Evolutionary conservation across 2,888 invertebrate genomes (phyloP), one percentile per base, ranked within the genome.

Genomic region (Anticlea derivata): DNA sequence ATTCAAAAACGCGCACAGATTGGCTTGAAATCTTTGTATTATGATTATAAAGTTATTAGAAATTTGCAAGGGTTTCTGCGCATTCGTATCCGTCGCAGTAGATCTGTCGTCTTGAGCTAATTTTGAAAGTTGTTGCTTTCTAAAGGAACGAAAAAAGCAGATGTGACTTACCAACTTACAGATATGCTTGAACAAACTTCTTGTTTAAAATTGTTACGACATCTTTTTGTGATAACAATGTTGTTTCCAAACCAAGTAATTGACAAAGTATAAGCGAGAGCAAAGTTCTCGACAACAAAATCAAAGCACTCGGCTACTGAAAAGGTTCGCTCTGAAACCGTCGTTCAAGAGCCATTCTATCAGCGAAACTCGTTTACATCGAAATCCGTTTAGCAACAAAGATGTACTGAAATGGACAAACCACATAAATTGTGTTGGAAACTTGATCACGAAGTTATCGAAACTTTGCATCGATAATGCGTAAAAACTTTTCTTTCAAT

Each of bases 321-420:
- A 35, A 10, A 27, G 34, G 12, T 29, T 34, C 3, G n/a, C 13
- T 29, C 33, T 6, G 7, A 8, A 29, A 7, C n/a, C 29, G 10
- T 7, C 12, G 2, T 27, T 22, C 17, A 1, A 17, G 29, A 12
- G 12, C 5, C 4, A 13, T 11, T 22, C 47, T 20, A 20, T 27
- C 41, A 30, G n/a, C 22, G 8, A 26, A 50, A 22, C 31, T 43
- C 43, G 26, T 41, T 37, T 35, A 29, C 49, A 41, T 41, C 11
- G 20, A 13, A 41, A 41, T 41, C 20, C 31, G 37, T 31, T 43
- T 27, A 43, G 31, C 30, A 43, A 50, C 49, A 38, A 43, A 37
- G 43, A 38, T 12, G 43, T 43, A 31, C 38, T 38, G 26, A 31
- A 43, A 38, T 30, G 41, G 35, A 43, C 49, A 30, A 31, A 24